Evolutionary conservation across 2,888 invertebrate species (phyloP), one percentile per base, ranked within the genome.

Genomic region (Germaria angustata): DNA sequence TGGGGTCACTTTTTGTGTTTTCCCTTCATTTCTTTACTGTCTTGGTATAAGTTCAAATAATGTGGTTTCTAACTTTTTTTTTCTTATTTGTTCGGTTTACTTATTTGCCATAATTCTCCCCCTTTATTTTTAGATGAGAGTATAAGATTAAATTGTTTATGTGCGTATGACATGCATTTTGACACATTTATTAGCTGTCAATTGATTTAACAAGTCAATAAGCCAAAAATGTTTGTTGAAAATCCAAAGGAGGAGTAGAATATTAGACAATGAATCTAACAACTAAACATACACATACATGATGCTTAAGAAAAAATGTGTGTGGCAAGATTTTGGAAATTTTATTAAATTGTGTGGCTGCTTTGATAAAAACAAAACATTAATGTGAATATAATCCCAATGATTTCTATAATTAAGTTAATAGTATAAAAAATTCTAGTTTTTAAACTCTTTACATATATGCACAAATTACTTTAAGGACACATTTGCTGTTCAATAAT

Each of bases 131-230:
- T 39, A 41, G 65, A 75, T 55, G 6, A 11, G 2, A 69, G 44
- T 20, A 41, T 13, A 24, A 72, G 51, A 73, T 73, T 59, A 73
- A 73, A 28, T 51, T 73, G 59, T 66, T 73, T 73, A 68, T 80
- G 78, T 82, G 59, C 77, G 65, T 81, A 65, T 75, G 81, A 82
- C 82, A 82, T 75, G 78, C 73, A 75, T 84, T 82, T 79, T 88
- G 88, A 88, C 87, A 87, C 86, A 87, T 89, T 89, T 88, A 88
- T 89, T 89, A 85, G 88, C 89, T 89, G 89, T 89, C 89, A 89
- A 88, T 80, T 84, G 84, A 81, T 80, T 84, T 84, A 81, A 84
- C 84, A 84, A 83, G 82, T 79, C 82, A 82, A 75, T 79, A 82
- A 82, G 79, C 65, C 36, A 73, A 63, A 78, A 73, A 51, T 28